phyloP scores from a whole-genome alignment of 2,797 vertebrate species.

The Cetoscarus ocellatus region DNA sequence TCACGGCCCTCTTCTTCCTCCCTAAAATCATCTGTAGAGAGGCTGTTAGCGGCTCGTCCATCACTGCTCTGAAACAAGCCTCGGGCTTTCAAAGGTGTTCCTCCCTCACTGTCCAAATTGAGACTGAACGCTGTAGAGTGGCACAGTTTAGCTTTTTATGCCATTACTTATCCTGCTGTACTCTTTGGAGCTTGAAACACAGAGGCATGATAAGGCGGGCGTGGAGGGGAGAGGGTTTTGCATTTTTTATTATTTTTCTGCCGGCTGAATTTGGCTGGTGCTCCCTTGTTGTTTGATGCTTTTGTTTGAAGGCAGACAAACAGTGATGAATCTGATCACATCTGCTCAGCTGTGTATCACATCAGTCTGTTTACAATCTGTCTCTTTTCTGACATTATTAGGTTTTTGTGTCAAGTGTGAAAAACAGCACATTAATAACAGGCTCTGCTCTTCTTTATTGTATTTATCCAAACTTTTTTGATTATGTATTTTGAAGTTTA shows the following conservation, averaged over 20 bases:
- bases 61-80: slow-evolving; percentile 58
- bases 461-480: too few relatives aligned
- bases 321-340: not conserved
- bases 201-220: slow-evolving; percentile 3
- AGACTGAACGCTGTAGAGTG: slow-evolving; percentile 56
- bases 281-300: slow-evolving; percentile 7
- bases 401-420: not conserved
- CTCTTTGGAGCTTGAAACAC: slow-evolving; percentile 14
- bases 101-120: slow-evolving; percentile 61
- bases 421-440: not conserved
- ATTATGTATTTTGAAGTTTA: too few relatives aligned
- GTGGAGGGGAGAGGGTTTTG: not conserved
- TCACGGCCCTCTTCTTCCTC: slow-evolving; percentile 46
- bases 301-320: slow-evolving; percentile 24
- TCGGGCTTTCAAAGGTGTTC: slow-evolving; percentile 49
- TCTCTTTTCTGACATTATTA: slow-evolving; percentile 3
- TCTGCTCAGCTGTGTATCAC: slow-evolving; percentile 12
- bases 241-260: slow-evolving; percentile 8
- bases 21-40: slow-evolving; percentile 54
- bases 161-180: slow-evolving; percentile 38
- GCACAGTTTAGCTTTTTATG: slow-evolving; percentile 46
- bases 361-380: slow-evolving; percentile 2
- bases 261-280: slow-evolving; percentile 16
- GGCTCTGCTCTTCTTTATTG: too few relatives aligned
- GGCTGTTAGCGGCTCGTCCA: slow-evolving; percentile 58